phyloP scores from a whole-genome alignment of 1,140 invertebrate genomes.

The Pseudobourletiella spinata region DNA sequence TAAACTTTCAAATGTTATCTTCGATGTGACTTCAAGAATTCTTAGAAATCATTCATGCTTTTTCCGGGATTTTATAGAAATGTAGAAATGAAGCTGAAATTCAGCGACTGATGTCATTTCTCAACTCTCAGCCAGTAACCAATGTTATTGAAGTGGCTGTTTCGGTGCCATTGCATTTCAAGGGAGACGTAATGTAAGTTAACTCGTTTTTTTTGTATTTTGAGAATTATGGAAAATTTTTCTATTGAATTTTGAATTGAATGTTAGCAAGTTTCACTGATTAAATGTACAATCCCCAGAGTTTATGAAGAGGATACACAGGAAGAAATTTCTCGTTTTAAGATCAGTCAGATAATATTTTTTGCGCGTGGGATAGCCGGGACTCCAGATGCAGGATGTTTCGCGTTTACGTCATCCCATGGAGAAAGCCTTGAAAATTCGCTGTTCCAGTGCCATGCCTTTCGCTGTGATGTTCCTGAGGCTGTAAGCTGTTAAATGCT shows the following conservation, averaged over 20 bases:
- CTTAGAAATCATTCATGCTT: neutral
- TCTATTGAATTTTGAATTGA: neutral
- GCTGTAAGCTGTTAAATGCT: conserved; percentile 57
- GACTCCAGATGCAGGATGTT: conserved; percentile 76
- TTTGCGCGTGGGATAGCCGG: conserved; percentile 84
- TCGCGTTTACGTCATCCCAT: conserved; percentile 95
- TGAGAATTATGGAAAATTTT: neutral
- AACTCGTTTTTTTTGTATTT: neutral
- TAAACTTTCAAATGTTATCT: neutral
- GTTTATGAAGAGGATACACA: conserved; percentile 75
- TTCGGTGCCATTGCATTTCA: conserved; percentile 79
- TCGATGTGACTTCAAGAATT: neutral
- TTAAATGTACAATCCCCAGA: conserved; percentile 46
- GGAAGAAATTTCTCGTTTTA: conserved; percentile 76
- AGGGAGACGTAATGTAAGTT: conserved; percentile 50
- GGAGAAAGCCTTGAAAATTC: conserved; percentile 72
- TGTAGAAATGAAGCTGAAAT: conserved; percentile 93
- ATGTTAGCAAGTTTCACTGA: conserved; percentile 11
- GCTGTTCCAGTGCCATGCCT: conserved; percentile 94
- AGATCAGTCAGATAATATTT: conserved; percentile 87
- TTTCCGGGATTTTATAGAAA: conserved; percentile 39
- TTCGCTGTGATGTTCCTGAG: conserved; percentile 91
- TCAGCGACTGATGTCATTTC: conserved; percentile 81
- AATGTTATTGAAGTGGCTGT: conserved; percentile 66
- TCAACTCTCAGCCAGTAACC: conserved; percentile 65